These are phyloP conservation scores for Toxotes jaculatrix DNA, from an alignment of 2,113 vertebrate genomes.

Conservation along the genomic window DNA sequence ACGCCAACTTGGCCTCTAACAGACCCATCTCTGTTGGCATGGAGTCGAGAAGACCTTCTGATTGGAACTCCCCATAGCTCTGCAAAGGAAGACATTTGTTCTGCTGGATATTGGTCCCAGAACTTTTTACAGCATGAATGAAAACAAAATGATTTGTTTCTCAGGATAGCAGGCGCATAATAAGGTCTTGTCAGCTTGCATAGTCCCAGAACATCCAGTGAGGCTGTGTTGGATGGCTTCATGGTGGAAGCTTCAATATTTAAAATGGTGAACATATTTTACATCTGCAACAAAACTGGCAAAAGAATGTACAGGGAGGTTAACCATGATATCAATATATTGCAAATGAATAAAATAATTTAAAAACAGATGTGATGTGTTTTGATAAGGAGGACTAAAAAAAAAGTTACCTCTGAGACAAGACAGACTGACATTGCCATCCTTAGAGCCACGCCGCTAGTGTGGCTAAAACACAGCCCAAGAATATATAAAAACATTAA, in stretches of 20 bases:
- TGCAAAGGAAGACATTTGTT: slow-evolving; percentile 65
- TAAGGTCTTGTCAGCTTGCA: slow-evolving; percentile 34
- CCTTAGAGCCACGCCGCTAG: too few species aligned
- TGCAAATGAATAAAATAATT: slow-evolving; percentile 4
- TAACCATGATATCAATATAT: neutral
- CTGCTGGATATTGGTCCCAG: slow-evolving; percentile 57
- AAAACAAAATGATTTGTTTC: slow-evolving; percentile 62
- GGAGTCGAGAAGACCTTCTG: slow-evolving; percentile 32
- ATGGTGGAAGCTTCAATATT: slow-evolving; percentile 2
- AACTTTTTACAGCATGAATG: slow-evolving; percentile 35
- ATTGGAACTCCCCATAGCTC: slow-evolving; percentile 50
- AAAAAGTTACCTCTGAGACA: too few species aligned
- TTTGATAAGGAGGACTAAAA: neutral
- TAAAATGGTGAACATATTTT: slow-evolving; percentile 11
- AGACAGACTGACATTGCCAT: too few species aligned
- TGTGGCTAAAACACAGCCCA: too few species aligned
- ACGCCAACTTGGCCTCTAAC: slow-evolving; percentile 52
- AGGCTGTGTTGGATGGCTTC: slow-evolving; percentile 26
- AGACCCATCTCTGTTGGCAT: slow-evolving; percentile 47
- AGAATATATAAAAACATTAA: neutral
- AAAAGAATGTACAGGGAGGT: neutral
- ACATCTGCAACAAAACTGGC: slow-evolving; percentile 18
- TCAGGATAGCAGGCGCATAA: slow-evolving; percentile 26
- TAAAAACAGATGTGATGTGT: neutral
- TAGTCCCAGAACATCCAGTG: slow-evolving; percentile 35